Evolutionary conservation across 2,888 invertebrate species (phyloP).

Genomic region (Catocala nupta): DNA sequence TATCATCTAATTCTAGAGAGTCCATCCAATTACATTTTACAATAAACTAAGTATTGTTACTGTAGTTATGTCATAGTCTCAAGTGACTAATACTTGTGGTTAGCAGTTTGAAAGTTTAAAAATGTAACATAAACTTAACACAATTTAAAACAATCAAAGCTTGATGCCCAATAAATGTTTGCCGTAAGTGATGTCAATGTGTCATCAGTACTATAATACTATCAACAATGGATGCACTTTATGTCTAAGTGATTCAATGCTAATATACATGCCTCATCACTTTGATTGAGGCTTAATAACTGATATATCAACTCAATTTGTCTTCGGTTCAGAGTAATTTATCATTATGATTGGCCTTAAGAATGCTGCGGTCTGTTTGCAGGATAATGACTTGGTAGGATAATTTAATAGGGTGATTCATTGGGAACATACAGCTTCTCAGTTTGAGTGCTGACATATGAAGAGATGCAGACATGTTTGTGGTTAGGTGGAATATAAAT

Average conservation of each 20-base stretch:
- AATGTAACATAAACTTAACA: neutral
- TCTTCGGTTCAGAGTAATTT: neutral
- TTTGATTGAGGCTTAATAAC: slow-evolving; percentile 24
- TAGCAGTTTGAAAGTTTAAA: neutral
- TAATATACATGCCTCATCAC: slow-evolving; percentile 45
- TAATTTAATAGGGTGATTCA: neutral
- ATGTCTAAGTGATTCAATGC: slow-evolving; percentile 54
- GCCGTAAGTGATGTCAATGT: slow-evolving; percentile 26
- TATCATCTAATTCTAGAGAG: too few relatives aligned
- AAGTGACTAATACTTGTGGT: too few relatives aligned
- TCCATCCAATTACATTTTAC: too few relatives aligned
- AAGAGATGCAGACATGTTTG: too few relatives aligned
- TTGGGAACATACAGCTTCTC: neutral
- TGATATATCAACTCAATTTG: slow-evolving; percentile 6
- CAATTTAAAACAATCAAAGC: neutral
- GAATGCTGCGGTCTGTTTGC: neutral
- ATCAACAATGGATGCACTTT: slow-evolving; percentile 44
- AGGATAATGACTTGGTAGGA: too few relatives aligned
- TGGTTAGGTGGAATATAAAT: too few relatives aligned
- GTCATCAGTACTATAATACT: slow-evolving; percentile 38
- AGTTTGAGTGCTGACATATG: neutral
- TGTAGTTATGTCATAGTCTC: too few relatives aligned
- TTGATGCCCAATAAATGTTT: slow-evolving; percentile 14
- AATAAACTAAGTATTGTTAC: too few relatives aligned
- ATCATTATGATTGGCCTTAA: neutral